Conservation (phyloP, 2,797 vertebrate genomes). For the Selene dorsalis region DNA sequence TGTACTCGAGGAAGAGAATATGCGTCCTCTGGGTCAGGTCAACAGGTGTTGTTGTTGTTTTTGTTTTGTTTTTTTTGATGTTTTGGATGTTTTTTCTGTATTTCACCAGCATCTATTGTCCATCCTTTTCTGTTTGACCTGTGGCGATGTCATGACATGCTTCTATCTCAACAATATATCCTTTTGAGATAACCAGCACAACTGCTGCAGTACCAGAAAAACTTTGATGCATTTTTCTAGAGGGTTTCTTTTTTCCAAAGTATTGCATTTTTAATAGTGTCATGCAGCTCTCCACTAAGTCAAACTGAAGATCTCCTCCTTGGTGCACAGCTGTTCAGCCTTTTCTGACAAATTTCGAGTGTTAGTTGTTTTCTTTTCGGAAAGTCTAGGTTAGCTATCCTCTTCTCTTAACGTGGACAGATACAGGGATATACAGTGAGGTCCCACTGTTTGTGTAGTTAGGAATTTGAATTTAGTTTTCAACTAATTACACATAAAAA, state of each 20-base stretch:
- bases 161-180: not conserved
- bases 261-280: not conserved
- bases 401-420: not conserved
- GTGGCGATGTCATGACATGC: conserved; percentile 18
- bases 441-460: not conserved
- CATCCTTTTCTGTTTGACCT: conserved; percentile 32
- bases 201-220: conserved; percentile 1
- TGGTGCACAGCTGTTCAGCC: not conserved
- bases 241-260: not conserved
- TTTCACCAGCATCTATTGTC: conserved; percentile 18
- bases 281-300: not conserved
- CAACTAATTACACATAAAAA: no score
- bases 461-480: not conserved
- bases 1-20: conserved; percentile 26
- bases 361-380: no score
- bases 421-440: not conserved
- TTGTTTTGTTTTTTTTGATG: conserved; percentile 13
- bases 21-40: conserved; percentile 42
- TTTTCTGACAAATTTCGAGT: not conserved
- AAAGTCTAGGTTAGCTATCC: not conserved
- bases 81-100: conserved; percentile 5
- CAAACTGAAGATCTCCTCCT: not conserved
- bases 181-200: conserved; percentile 4
- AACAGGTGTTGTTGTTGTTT: conserved; percentile 28
- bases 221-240: not conserved